phyloP scores from a whole-genome alignment of 2,888 invertebrate species.

The Catocala fraxini region DNA sequence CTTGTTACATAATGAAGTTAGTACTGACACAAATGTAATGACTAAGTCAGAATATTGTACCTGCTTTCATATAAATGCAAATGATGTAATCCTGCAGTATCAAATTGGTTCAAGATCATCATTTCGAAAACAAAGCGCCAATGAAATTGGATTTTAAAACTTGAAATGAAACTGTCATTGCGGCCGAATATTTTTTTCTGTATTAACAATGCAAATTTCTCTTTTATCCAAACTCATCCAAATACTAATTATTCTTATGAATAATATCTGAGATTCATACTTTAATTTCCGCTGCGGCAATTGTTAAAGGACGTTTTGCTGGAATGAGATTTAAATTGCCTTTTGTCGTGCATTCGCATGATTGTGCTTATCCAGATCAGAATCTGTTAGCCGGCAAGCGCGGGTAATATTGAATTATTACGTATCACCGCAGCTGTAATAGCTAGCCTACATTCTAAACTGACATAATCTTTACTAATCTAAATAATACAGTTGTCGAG shows the following conservation, averaged over 20 bases:
- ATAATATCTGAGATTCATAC: conserved; percentile 68
- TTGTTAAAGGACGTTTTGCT: conserved; percentile 60
- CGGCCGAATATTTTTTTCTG: conserved; percentile 42
- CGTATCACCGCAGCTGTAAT: conserved; percentile 26
- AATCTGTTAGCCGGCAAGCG: conserved; percentile 31
- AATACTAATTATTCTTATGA: conserved; percentile 71
- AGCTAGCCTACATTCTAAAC: conserved; percentile 16
- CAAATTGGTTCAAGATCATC: conserved; percentile 55
- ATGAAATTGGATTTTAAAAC: conserved; percentile 63
- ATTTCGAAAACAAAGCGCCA: conserved; percentile 55
- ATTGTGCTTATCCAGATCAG: conserved; percentile 63
- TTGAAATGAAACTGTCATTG: conserved; percentile 61
- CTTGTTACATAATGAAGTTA: too few species aligned
- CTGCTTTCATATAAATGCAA: conserved; percentile 56
- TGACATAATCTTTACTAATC: conserved; percentile 15
- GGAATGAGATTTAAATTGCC: conserved; percentile 71
- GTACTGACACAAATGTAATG: neutral
- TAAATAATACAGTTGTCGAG: conserved; percentile 22
- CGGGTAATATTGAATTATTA: conserved; percentile 42
- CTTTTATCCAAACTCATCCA: conserved; percentile 67
- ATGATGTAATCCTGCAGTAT: conserved; percentile 49
- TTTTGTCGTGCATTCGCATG: conserved; percentile 70
- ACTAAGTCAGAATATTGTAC: neutral
- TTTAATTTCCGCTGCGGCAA: conserved; percentile 71
- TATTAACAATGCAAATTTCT: conserved; percentile 67